Conservation (phyloP, 2,113 vertebrate species). For the Gavialis gangeticus region DNA sequence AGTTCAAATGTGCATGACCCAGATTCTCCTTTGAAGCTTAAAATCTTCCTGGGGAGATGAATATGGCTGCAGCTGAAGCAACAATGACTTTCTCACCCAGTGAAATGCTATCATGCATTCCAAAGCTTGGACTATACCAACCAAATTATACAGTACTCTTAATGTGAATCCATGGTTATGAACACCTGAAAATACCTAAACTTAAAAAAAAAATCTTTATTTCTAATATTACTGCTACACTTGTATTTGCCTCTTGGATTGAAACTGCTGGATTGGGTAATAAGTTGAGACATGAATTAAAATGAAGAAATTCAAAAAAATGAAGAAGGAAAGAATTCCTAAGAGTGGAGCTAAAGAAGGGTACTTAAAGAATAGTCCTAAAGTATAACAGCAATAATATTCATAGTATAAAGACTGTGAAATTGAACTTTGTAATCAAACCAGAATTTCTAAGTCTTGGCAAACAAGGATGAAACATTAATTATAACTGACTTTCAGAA, state of each 20-base stretch:
- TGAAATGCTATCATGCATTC: constrained; percentile 51
- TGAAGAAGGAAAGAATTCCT: neutral
- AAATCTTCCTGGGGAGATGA: constrained; percentile 56
- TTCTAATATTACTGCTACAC: neutral
- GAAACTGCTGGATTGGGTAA: neutral
- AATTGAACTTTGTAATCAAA: neutral
- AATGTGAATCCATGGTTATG: neutral
- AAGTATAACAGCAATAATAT: neutral
- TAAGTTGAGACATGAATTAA: neutral
- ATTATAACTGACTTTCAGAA: neutral
- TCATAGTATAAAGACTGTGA: neutral
- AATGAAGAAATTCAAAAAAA: neutral
- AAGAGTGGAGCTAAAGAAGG: neutral
- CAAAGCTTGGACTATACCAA: constrained; percentile 19
- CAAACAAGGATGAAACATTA: neutral
- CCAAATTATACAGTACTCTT: neutral
- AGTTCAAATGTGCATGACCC: constrained; percentile 39
- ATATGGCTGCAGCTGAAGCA: constrained; percentile 70
- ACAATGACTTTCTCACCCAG: constrained; percentile 44
- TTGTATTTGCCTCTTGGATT: neutral
- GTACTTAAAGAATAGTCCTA: neutral
- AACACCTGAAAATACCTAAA: constrained; percentile 25
- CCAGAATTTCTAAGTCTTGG: neutral
- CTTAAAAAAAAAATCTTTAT: neutral
- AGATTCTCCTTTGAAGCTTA: constrained; percentile 68